phyloP scores from a whole-genome alignment of 2,797 vertebrate genomes.

The Characodon lateralis region DNA sequence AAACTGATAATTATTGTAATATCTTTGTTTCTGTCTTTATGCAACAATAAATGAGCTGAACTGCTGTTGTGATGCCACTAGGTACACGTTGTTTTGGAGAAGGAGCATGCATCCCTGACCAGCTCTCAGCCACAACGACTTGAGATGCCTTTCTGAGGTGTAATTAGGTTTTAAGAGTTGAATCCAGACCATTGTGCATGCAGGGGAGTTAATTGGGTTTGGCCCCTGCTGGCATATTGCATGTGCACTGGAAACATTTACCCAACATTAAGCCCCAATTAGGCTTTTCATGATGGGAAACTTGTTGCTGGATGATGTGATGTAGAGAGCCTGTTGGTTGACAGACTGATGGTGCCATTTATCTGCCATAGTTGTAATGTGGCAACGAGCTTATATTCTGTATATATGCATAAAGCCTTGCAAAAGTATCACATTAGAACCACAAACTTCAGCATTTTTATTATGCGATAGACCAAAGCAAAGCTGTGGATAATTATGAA shows the following conservation, averaged over 20 bases:
- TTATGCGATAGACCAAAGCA: neutral
- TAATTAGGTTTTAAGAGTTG: constrained; percentile 78
- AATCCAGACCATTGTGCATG: constrained; percentile 68
- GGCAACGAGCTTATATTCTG: neutral
- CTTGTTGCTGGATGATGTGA: constrained; percentile 61
- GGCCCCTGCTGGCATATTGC: constrained; percentile 72
- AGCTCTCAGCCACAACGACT: constrained; percentile 63
- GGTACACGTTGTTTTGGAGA: constrained; percentile 26
- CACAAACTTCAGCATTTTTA: neutral
- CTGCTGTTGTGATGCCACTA: neutral
- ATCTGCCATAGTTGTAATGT: neutral
- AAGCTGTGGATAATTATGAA: neutral
- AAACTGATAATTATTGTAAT: constrained; percentile 5
- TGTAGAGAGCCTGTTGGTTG: constrained; percentile 30
- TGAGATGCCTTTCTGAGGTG: constrained; percentile 70
- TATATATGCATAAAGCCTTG: neutral
- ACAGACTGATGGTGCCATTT: constrained; percentile 9
- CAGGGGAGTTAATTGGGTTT: constrained; percentile 77
- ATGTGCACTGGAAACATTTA: constrained; percentile 78
- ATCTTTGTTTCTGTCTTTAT: constrained; percentile 4
- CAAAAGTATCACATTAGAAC: neutral
- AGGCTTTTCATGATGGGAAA: constrained; percentile 66
- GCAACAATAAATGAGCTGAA: neutral
- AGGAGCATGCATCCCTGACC: constrained; percentile 39
- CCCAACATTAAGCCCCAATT: constrained; percentile 76